These are phyloP conservation scores for Pachycephus smyrnensis DNA, from an alignment of 2,888 invertebrate genomes.

Conservation along the genomic window DNA sequence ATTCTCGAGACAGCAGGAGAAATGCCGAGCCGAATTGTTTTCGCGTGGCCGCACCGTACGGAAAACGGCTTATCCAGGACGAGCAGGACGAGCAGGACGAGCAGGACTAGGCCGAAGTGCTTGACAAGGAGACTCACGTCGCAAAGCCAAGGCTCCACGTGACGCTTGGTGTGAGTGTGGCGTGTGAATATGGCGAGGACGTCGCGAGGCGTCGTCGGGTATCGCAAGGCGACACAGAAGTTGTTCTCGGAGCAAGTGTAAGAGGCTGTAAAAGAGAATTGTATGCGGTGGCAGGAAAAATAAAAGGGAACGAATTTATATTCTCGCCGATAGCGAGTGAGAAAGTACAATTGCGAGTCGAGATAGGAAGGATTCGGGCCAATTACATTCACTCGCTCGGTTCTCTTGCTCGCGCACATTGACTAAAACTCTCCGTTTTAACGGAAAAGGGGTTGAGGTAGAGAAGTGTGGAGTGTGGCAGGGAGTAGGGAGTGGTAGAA, in stretches of 20 bases:
- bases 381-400: slow-evolving; percentile 63
- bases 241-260: slow-evolving; percentile 1
- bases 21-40: neutral
- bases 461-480: neutral
- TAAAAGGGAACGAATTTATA: slow-evolving; percentile 59
- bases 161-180: neutral
- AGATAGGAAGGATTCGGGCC: slow-evolving; percentile 60
- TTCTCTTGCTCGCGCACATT: slow-evolving; percentile 43
- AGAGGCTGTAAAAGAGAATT: slow-evolving; percentile 18
- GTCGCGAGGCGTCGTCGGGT: neutral
- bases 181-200: neutral
- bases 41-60: neutral
- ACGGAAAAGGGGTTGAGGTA: neutral
- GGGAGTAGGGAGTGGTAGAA: neutral
- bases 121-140: neutral
- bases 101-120: neutral
- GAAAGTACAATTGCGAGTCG: slow-evolving; percentile 59
- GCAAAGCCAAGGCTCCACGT: neutral
- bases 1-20: neutral
- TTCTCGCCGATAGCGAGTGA: slow-evolving; percentile 60
- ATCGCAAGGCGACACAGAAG: slow-evolving; percentile 11
- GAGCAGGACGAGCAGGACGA: too few species aligned
- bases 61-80: neutral
- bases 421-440: slow-evolving; percentile 40
- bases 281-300: slow-evolving; percentile 41